Base-by-base conservation (phyloP, 2,888 invertebrate species). In the Diplolepis rosae region DNA sequence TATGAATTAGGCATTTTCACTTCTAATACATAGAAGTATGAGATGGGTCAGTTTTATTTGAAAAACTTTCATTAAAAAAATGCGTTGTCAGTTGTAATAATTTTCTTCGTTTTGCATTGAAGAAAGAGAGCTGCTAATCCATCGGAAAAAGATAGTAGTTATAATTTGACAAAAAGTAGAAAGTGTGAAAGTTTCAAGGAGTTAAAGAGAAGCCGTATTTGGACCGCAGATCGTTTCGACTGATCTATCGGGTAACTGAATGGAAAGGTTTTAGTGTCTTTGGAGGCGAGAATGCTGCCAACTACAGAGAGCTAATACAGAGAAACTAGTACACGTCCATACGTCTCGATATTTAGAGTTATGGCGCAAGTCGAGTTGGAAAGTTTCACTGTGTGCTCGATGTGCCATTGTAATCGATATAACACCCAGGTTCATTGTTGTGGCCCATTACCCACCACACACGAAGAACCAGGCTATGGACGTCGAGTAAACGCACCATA, bases 281-380 rank as follows among this genome's bases (percentile, higher is more conserved):
- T 35, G 35, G 1, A 1, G 35, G 3, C 24, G 39, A 22, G 39
- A 45, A 22, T 24, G 35, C 32, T 13, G 4, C 39, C 18, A 6
- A 76, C 76, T 73, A 73, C 72, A 73, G 68, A 74, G 72, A 79
- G 80, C 79, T 85, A 84, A 84, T 84, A 80, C 79, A 75, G 70
- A 76, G 81, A 77, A 83, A 83, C 79, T 79, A 77, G 77, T 72
- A 66, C 76, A 77, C 75, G 75, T 79, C 71, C 78, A 79, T 80
- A 83, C 82, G 81, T 77, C 81, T 79, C 81, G 84, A 85, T 85
- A 85, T 84, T 85, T 82, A 80, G 83, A 85, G 82, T 85, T 84
- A 85, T 83, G 82, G 82, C 80, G 73, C 73, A 73, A 75, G 75
- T 79, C 80, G 79, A 71, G 70, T 77, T 70, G 77, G 77, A 75